A percentile compares a stretch with the other conserved stretches of the same genome.
phyloP scores from a whole-genome alignment of 2,888 invertebrate genomes.

The Smittia sp. region DNA sequence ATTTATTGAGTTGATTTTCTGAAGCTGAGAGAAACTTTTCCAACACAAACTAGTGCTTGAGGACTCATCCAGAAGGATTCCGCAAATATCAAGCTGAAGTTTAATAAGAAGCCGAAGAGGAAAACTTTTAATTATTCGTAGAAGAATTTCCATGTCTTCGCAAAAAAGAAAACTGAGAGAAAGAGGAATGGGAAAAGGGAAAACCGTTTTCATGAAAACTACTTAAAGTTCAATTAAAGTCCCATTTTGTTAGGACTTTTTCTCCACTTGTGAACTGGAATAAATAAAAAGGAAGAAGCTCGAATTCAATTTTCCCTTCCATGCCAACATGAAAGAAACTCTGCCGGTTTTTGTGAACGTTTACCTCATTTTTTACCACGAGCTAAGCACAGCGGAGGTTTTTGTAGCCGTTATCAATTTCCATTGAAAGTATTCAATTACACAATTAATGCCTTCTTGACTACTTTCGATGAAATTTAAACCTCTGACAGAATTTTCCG shows the following conservation, averaged over 20 bases:
- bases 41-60: background rate
- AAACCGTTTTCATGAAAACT: conserved; percentile 7
- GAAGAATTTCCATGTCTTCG: background rate
- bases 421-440: no score
- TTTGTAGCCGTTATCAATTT: no score
- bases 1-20: conserved; percentile 23
- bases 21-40: background rate
- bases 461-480: no score
- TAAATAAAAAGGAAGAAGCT: background rate
- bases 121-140: conserved; percentile 23
- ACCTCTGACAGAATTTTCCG: no score
- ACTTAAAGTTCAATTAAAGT: conserved; percentile 33
- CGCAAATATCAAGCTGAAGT: background rate
- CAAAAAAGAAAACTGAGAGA: background rate
- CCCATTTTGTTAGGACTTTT: conserved; percentile 1
- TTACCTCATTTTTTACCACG: no score
- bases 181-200: background rate
- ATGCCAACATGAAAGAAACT: background rate
- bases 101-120: background rate
- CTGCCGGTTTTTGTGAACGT: background rate
- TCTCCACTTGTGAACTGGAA: background rate
- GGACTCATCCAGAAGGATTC: background rate
- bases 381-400: no score
- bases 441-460: no score
- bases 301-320: background rate